Evolutionary conservation across 2,113 vertebrate genomes (phyloP), one percentile per base, ranked within the genome.

Genomic region (Pluvialis apricaria): DNA sequence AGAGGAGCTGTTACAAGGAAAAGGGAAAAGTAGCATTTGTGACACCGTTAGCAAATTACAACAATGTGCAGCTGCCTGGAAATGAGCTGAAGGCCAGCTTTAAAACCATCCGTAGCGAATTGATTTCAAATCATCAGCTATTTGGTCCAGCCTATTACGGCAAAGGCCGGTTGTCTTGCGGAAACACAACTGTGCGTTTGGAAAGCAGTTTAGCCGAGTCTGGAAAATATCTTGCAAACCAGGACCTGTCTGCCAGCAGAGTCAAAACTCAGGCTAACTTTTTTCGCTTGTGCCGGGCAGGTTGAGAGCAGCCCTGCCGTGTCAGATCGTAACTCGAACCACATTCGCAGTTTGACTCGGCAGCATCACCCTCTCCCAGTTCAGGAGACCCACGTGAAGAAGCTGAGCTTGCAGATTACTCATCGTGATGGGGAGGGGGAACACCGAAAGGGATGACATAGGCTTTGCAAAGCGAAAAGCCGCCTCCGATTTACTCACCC

Each of bases 141-240:
- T 83, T 86, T 65, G 54, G 90, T 93, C 40, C 87, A 75, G 72
- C 29, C 61, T 20, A 8, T 68, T 36, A 13, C 58, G 40, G 71
- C 5, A 3, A 49, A 65, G 45, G 80, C 60, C 40, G 49, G 15
- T 75, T 69, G 62, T 10, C 42, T 52, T 51, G 65, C 38, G n/a
- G 76, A 71, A 96, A 85, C 57, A 11, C 54, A 5, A 5, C 55
- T 24, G 84, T 38, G 87, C 49, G 0, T 69, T 83, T 94, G 95
- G 85, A 82, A 78, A 77, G 60, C 38, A 61, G 81, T 88, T 91
- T 55, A 84, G 49, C 73, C 1, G 20, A 76, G 96, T 52, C 97
- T 97, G 97, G 97, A 90, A 82, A 94, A 89, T 34, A 57, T 97
- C 97, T 94, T 78, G 58, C 62, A 64, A 25, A 64, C 66, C 88